Percentiles rank a stretch among this genome's conserved stretches.
These are phyloP conservation scores for Keiferia lycopersicella DNA, from an alignment of 2,888 invertebrate genomes.

Conservation along the genomic window DNA sequence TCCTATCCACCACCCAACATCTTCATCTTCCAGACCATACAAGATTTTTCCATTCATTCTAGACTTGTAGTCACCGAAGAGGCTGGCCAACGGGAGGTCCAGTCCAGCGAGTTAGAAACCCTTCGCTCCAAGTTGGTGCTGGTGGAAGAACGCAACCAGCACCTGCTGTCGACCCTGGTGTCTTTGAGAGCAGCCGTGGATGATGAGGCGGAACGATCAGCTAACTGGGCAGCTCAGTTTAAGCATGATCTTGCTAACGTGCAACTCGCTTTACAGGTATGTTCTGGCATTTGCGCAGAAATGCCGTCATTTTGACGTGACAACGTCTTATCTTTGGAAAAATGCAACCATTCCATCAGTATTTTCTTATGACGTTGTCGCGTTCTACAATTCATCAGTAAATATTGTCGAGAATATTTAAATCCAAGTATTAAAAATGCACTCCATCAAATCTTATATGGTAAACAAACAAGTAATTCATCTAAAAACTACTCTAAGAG, in stretches of 20 bases:
- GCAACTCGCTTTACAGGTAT: constrained; percentile 71
- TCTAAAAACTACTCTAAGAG: too few species aligned
- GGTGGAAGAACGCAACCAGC: constrained; percentile 68
- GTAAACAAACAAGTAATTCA: too few species aligned
- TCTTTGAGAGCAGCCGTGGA: constrained; percentile 73
- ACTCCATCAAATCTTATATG: too few species aligned
- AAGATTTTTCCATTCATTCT: constrained; percentile 20
- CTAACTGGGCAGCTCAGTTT: constrained; percentile 77
- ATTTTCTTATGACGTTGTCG: too few species aligned
- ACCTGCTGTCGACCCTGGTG: constrained; percentile 68
- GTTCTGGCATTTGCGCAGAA: too few species aligned
- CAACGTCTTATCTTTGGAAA: too few species aligned
- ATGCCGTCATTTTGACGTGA: too few species aligned
- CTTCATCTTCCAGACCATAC: neutral
- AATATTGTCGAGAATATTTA: too few species aligned
- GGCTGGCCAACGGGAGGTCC: constrained; percentile 57
- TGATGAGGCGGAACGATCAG: constrained; percentile 73
- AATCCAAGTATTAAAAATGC: too few species aligned
- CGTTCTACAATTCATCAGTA: too few species aligned
- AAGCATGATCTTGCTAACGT: constrained; percentile 77
- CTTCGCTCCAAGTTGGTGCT: constrained; percentile 66
- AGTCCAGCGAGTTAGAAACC: constrained; percentile 43
- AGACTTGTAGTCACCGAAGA: constrained; percentile 66
- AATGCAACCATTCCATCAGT: too few species aligned
- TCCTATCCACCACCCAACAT: neutral